phyloP scores from a whole-genome alignment of 1,140 invertebrate species.

The Limonius californicus region DNA sequence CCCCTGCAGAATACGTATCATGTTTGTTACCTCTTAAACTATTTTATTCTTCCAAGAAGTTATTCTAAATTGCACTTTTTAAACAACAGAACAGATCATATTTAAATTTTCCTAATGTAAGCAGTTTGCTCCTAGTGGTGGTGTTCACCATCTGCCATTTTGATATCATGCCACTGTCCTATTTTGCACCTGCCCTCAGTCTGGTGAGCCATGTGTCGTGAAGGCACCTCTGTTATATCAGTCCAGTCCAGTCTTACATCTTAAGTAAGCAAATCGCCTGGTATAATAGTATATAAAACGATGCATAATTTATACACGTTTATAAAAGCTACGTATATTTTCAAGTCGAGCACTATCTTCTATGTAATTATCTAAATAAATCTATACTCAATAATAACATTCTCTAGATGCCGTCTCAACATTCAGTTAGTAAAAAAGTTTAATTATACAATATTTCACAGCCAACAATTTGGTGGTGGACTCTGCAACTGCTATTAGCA shows the following conservation, averaged over 20 bases:
- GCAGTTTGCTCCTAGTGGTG: neutral
- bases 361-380: constrained; percentile 33
- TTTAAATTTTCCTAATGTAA: neutral
- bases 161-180: constrained; percentile 14
- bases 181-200: constrained; percentile 45
- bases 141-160: neutral
- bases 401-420: constrained; percentile 45
- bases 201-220: constrained; percentile 40
- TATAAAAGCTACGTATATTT: constrained; percentile 45
- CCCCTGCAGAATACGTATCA: neutral
- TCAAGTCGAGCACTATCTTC: constrained; percentile 36
- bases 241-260: constrained; percentile 48
- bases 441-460: constrained; percentile 46
- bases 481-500: neutral
- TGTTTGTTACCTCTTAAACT: neutral
- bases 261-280: constrained; percentile 45
- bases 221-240: constrained; percentile 46
- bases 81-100: constrained; percentile 3
- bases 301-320: constrained; percentile 37
- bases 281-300: constrained; percentile 43
- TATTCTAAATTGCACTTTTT: constrained; percentile 17
- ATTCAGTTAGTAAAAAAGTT: constrained; percentile 41
- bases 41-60: neutral
- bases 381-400: constrained; percentile 38
- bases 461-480: constrained; percentile 44